Evolutionary conservation across 2,888 invertebrate species (phyloP), one percentile per base, ranked within the genome.

Genomic region (Nymphalis polychloros): DNA sequence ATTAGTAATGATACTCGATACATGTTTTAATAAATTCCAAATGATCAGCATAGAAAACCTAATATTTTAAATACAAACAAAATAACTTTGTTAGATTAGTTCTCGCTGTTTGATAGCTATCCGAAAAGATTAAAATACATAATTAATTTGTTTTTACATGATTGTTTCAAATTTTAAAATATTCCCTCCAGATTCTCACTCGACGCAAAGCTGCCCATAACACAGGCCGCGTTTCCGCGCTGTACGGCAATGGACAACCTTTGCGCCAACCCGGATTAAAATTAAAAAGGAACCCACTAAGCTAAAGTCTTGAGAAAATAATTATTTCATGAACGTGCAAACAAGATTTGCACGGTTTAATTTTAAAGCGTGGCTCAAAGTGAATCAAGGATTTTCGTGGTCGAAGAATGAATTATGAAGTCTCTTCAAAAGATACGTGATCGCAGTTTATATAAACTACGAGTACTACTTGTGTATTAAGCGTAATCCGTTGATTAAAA

Each of bases 261-360:
- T n/a, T n/a, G n/a, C n/a, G n/a, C n/a, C n/a, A n/a, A n/a, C n/a
- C n/a, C n/a, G n/a, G n/a, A n/a, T n/a, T n/a, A 19, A 41, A 57
- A 17, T 27, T 10, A 57, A 41, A 60, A 60, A 41, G 17, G 6
- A 59, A 59, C 19, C 41, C 41, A 20, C 48, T 6, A 27, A 60
- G 60, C 60, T 27, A 17, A 48, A 48, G 23, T 10, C 27, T 48
- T 60, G 20, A 41, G 41, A 57, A 57, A 57, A 60, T 41, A 60
- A 60, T 60, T 48, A 60, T 60, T 60, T 60, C 27, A 60, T 48
- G 60, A 60, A 27, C 47, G 60, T n/a, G 41, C 60, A 60, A 60
- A 60, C 60, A 60, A 60, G 60, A 48, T 60, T 41, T n/a, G n/a
- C 57, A 23, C 60, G 41, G 60, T 60, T 60, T 60, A 48, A 48